These are phyloP conservation scores for Uloborus plumipes DNA, from an alignment of 2,888 invertebrate species.

Conservation along the genomic window DNA sequence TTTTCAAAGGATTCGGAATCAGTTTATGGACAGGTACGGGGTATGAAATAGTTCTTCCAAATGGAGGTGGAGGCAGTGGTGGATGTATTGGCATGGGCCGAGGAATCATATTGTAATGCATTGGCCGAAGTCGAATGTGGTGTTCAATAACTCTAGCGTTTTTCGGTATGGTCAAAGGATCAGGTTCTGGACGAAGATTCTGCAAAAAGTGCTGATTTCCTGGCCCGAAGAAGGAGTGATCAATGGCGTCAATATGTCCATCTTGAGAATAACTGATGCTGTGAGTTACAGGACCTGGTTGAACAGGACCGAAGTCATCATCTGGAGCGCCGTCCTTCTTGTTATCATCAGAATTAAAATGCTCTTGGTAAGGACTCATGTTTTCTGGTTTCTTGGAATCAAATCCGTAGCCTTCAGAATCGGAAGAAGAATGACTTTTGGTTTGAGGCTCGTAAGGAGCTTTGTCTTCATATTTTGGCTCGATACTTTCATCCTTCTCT, in stretches of 20 bases:
- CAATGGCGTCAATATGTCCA: slow-evolving; percentile 13
- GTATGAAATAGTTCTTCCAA: not conserved
- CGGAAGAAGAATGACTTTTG: not conserved
- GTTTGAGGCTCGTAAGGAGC: not conserved
- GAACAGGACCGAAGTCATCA: too few relatives aligned
- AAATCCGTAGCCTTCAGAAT: too few relatives aligned
- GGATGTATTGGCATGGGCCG: not conserved
- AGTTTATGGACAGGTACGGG: slow-evolving; percentile 28
- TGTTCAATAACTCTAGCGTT: slow-evolving; percentile 53
- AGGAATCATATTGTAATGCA: slow-evolving; percentile 18
- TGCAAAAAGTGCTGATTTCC: slow-evolving; percentile 14
- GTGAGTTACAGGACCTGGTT: not conserved
- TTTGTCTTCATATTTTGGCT: slow-evolving; percentile 11
- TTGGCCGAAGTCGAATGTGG: slow-evolving; percentile 41
- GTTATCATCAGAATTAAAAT: not conserved
- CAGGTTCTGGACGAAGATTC: slow-evolving; percentile 39
- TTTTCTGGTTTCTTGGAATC: not conserved
- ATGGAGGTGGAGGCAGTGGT: slow-evolving; percentile 1
- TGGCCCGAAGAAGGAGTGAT: slow-evolving; percentile 15
- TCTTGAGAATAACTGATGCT: slow-evolving; percentile 22
- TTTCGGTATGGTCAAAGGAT: slow-evolving; percentile 46
- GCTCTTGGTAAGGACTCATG: slow-evolving; percentile 3
- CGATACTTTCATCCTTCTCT: slow-evolving; percentile 2
- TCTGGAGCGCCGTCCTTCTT: not conserved
- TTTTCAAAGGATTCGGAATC: slow-evolving; percentile 53